Evolutionary conservation across 2,113 vertebrate genomes (phyloP).

Genomic region (Campylomormyrus numenius): DNA sequence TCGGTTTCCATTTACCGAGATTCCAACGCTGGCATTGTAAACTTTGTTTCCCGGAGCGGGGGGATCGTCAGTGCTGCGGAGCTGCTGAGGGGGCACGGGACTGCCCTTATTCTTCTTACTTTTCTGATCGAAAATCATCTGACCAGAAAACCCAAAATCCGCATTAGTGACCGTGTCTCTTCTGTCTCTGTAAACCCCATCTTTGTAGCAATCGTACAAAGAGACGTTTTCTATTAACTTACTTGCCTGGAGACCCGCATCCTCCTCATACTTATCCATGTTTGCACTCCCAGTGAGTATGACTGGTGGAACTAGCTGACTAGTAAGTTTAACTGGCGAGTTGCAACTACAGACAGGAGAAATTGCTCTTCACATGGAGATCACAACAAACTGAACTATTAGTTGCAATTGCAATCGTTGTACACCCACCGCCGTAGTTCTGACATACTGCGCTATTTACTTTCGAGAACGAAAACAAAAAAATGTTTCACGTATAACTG

Average conservation of each 20-base stretch:
- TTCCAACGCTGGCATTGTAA: constrained; percentile 55
- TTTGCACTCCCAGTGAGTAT: constrained; percentile 45
- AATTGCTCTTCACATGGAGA: constrained; percentile 61
- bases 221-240: constrained; percentile 76
- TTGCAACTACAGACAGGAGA: constrained; percentile 37
- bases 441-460: constrained; percentile 39
- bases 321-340: constrained; percentile 40
- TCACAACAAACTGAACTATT: constrained; percentile 54
- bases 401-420: constrained; percentile 39
- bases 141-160: constrained; percentile 57
- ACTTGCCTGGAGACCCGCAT: constrained; percentile 65
- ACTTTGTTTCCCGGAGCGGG: constrained; percentile 58
- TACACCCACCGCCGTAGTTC: constrained; percentile 22
- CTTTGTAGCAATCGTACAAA: constrained; percentile 60
- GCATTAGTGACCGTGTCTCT: constrained; percentile 55
- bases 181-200: constrained; percentile 54
- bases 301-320: constrained; percentile 20
- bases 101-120: constrained; percentile 60
- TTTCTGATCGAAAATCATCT: constrained; percentile 51
- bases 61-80: constrained; percentile 59
- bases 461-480: constrained; percentile 31
- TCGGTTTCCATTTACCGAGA: constrained; percentile 57
- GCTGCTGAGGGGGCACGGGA: constrained; percentile 57
- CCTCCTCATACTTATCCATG: constrained; percentile 75
- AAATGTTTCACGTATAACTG: constrained; percentile 48